phyloP scores from a whole-genome alignment of 1,140 invertebrate species.

The Leptopilina clavipes region DNA sequence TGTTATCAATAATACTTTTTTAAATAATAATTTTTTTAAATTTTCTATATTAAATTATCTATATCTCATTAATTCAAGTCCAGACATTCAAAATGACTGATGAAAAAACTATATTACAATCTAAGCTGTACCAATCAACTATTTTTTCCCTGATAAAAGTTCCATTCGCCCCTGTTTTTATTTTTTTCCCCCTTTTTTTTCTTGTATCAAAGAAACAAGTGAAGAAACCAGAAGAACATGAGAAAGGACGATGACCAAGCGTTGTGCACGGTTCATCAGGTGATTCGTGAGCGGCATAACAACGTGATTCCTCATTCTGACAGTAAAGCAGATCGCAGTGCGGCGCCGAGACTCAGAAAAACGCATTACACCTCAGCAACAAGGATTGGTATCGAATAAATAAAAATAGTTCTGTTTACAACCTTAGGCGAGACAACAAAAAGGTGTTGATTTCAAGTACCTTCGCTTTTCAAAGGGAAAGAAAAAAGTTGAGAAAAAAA shows the following conservation, averaged over 20 bases:
- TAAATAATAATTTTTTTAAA: too few relatives aligned
- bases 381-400: conserved; percentile 30
- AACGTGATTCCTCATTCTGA: conserved; percentile 32
- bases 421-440: conserved; percentile 24
- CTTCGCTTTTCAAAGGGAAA: neutral
- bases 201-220: neutral
- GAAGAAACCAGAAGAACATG: neutral
- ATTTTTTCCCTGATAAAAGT: neutral
- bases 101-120: neutral
- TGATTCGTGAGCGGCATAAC: conserved; percentile 33
- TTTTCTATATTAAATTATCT: too few relatives aligned
- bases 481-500: neutral
- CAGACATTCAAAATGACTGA: neutral
- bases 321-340: conserved; percentile 21
- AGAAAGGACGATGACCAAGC: conserved; percentile 22
- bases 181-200: neutral
- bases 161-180: neutral
- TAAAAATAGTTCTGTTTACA: conserved; percentile 34
- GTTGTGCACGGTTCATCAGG: conserved; percentile 26
- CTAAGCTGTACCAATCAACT: conserved; percentile 7
- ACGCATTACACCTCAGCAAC: conserved; percentile 20
- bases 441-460: conserved; percentile 28
- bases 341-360: conserved; percentile 23
- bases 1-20: too few relatives aligned
- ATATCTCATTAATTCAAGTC: neutral